Evolutionary conservation across 2,888 invertebrate genomes (phyloP).

Genomic region (Papilio gigon): DNA sequence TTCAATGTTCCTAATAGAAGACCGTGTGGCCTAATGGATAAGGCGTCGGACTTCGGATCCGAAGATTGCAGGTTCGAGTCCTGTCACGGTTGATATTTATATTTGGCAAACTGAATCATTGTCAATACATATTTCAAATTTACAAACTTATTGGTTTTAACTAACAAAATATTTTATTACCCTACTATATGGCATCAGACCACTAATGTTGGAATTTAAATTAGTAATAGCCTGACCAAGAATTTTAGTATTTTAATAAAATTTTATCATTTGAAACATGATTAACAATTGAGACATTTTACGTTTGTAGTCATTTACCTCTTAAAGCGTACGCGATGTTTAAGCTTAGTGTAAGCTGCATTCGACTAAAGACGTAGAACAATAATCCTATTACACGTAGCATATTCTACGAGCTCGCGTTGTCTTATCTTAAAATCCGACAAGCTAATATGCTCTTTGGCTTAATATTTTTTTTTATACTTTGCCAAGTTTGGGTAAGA

Average conservation of each 20-base stretch:
- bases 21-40: slow-evolving; percentile 88
- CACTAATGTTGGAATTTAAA: too few relatives aligned
- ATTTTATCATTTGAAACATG: too few relatives aligned
- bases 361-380: slow-evolving; percentile 15
- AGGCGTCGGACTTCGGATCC: slow-evolving; percentile 89
- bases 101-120: neutral
- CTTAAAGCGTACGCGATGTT: neutral
- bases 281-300: too few relatives aligned
- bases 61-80: slow-evolving; percentile 88
- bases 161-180: neutral
- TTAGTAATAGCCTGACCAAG: too few relatives aligned
- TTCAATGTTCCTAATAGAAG: slow-evolving; percentile 47
- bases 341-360: slow-evolving; percentile 6
- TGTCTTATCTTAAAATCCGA: neutral
- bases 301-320: too few relatives aligned
- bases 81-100: slow-evolving; percentile 84
- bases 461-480: neutral
- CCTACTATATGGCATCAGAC: too few relatives aligned
- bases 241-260: too few relatives aligned
- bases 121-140: too few relatives aligned
- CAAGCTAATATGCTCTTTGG: slow-evolving; percentile 4
- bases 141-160: too few relatives aligned
- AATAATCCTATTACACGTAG: slow-evolving; percentile 19
- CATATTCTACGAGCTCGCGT: slow-evolving; percentile 3
- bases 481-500: neutral